These are phyloP conservation scores for Fregata magnificens DNA, from an alignment of 2,113 vertebrate species.

Conservation along the genomic window DNA sequence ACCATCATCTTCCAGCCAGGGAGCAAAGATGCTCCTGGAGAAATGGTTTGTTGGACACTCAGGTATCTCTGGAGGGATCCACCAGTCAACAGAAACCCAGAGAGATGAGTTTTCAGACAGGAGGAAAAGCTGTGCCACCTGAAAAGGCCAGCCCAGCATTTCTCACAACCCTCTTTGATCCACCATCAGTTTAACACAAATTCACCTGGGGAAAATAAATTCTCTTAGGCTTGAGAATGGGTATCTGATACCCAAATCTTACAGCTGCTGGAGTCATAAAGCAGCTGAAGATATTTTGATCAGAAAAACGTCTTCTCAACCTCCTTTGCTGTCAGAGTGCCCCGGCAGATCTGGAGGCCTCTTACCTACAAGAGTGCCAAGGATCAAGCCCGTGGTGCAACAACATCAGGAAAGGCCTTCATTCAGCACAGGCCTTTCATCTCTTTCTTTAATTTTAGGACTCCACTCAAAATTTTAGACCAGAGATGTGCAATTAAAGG, in stretches of 20 bases:
- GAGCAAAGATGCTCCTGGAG: neutral
- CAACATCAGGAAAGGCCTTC: neutral
- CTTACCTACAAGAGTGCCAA: neutral
- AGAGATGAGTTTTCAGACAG: neutral
- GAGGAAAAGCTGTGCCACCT: neutral
- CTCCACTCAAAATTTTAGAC: neutral
- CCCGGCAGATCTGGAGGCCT: neutral
- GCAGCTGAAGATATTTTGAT: neutral
- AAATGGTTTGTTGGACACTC: neutral
- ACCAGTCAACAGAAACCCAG: rapidly evolving
- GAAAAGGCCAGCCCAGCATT: neutral
- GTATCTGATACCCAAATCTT: neutral
- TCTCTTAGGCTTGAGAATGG: neutral
- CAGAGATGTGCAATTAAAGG: neutral
- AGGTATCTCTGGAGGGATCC: neutral
- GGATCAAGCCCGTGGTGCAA: neutral
- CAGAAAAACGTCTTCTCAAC: neutral
- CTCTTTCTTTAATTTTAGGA: neutral
- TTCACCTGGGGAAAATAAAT: neutral
- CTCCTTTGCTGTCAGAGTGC: neutral
- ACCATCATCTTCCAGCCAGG: neutral
- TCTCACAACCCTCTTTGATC: neutral
- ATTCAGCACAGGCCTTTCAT: neutral
- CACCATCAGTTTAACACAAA: neutral
- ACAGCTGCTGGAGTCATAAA: neutral